A percentile compares a stretch with the other conserved stretches of the same genome.
These are phyloP conservation scores for Sminthurides bifidus DNA, from an alignment of 1,140 invertebrate species.

Conservation along the genomic window DNA sequence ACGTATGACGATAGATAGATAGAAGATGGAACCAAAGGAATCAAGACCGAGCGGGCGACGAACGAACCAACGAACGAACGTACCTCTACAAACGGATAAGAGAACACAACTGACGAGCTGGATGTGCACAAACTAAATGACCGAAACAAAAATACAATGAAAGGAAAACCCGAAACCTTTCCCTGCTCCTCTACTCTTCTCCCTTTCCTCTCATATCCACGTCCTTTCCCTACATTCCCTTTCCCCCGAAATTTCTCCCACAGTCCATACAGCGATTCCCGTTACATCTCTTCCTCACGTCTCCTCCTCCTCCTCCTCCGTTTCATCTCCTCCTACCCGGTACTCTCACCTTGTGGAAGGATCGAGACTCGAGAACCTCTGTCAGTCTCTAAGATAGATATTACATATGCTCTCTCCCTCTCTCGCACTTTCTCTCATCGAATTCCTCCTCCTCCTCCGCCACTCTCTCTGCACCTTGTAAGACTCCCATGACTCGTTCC, in stretches of 20 bases:
- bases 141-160: conserved; percentile 21
- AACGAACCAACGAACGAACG: conserved; percentile 23
- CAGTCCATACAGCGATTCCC: too few species aligned
- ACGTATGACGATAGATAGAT: too few species aligned
- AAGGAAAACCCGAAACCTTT: conserved; percentile 7
- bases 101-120: conserved; percentile 30
- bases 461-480: too few species aligned
- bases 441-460: too few species aligned
- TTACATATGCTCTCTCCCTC: neutral
- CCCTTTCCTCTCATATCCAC: neutral
- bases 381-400: too few species aligned
- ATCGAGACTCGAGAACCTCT: too few species aligned
- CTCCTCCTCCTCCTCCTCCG: neutral
- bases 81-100: conserved; percentile 30
- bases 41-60: conserved; percentile 19
- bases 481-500: too few species aligned
- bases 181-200: neutral
- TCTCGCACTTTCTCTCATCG: neutral
- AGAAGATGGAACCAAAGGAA: conserved; percentile 29
- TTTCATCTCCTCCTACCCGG: too few species aligned
- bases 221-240: neutral
- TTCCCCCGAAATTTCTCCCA: neutral
- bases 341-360: too few species aligned
- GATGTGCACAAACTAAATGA: conserved; percentile 32
- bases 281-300: neutral